These are phyloP conservation scores for Furnarius figulus DNA, from an alignment of 2,113 vertebrate species.

Conservation along the genomic window DNA sequence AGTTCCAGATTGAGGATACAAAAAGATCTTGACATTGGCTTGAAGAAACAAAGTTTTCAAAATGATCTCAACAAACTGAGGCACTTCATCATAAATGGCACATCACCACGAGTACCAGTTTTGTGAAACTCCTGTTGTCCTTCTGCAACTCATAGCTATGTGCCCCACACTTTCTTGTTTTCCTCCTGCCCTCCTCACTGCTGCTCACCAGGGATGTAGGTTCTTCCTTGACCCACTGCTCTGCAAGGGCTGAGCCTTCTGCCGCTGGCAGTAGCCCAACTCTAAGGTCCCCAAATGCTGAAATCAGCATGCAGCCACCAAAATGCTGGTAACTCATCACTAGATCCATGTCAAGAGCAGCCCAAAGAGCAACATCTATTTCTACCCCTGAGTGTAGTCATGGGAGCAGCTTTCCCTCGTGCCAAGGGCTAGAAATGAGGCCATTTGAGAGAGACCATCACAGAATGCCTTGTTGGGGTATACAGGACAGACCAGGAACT, in stretches of 20 bases:
- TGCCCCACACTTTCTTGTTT: background rate
- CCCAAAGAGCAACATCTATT: background rate
- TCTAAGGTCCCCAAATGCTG: background rate
- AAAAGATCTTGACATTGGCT: constrained; percentile 15
- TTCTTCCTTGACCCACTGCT: background rate
- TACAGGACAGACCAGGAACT: background rate
- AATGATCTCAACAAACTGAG: background rate
- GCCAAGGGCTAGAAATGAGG: background rate
- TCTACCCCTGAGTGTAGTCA: background rate
- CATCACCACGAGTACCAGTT: background rate
- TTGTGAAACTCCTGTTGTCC: background rate
- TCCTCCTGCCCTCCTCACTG: background rate
- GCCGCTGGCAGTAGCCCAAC: background rate
- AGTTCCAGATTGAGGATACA: background rate
- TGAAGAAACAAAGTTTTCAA: constrained; percentile 5
- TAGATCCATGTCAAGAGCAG: fast-evolving
- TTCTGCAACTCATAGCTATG: background rate
- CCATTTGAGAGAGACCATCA: background rate
- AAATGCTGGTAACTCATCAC: background rate
- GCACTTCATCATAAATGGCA: background rate
- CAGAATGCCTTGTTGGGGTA: background rate
- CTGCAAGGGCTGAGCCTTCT: background rate
- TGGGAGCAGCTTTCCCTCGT: background rate
- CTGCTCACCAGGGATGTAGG: background rate
- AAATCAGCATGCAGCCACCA: background rate